Base-by-base conservation (phyloP, 35 echinoderm and acorn worm species). In the Acanthaster planci region DNA sequence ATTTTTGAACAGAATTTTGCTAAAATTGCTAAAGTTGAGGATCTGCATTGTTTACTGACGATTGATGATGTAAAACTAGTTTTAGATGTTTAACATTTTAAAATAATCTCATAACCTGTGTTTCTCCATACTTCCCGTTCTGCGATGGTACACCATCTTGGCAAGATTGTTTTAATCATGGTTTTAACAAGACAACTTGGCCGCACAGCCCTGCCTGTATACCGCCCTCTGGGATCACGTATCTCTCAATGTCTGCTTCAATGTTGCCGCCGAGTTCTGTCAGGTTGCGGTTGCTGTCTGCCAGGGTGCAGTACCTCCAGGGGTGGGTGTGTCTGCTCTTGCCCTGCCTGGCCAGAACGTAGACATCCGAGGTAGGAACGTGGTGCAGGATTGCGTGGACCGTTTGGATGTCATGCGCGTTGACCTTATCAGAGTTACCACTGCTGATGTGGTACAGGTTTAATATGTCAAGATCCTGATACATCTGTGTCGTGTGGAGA, bases 271-370 rank as follows among this genome's bases (percentile, higher is more conserved):
- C 80, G 26, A 92, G 80, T 42, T 89, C 92, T 51, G 40, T 30
- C 17, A 91, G 47, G 40, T 95, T 87, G 32, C 19, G 16, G 44
- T 95, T 90, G 80, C 93, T 95, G 16, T 76, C 67, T 29, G 40
- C 39, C 1, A 95, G 93, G 16, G 78, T 80, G 17, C 34, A 14
- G 47, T 78, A 87, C 2, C 64, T 54, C 88, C 93, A 95, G 86
- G 17, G 15, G 67, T 83, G 22, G 53, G 90, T 34, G 67, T 91
- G 78, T 0, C 54, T 86, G 56, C 93, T 90, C 78, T 95, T 90
- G 14, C 93, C 93, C 52, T 95, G 93, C 60, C 85, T 87, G 2
- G 84, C 85, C 30, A 84, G 77, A 1, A 95, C 84, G 76, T 80
- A 92, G 8, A 86, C 22, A 54, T 87, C 84, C 10, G 64, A 72